Base-by-base conservation (phyloP, 2,888 invertebrate genomes). In the Hyppa rectilinea region DNA sequence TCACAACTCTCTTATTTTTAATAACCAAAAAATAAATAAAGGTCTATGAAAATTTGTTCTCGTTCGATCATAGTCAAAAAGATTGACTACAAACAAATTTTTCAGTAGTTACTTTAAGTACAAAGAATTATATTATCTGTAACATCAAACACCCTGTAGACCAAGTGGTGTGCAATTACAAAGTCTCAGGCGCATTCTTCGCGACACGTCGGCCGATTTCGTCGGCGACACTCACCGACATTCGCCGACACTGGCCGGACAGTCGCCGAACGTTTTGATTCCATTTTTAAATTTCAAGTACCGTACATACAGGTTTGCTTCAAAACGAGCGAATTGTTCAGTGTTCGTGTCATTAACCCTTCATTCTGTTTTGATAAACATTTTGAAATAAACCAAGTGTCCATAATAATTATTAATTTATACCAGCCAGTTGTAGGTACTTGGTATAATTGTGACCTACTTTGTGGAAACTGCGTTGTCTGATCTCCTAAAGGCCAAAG, bases 141-240 rank as follows among this genome's bases (percentile, higher is more conserved):
- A 61, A 67, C 14, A 34, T 40, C 58, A 88, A 60, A 64, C 92
- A 88, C 0, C 79, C 91, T 85, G 81, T 87, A 84, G 89, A 89
- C 84, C 86, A 75, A 71, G 69, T 67, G 78, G 72, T 81, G 85
- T 76, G 90, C 89, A 93, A 93, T 94, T 92, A 92, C 88, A 83
- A 76, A 85, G 88, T 87, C 89, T 87, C 88, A 81, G 88, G 82
- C 89, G 92, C 93, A 95, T 95, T 92, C 94, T 90, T 70, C 74
- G 87, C 94, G 91, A 93, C 94, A 94, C 94, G 89, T 91, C 89
- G 87, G 84, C 87, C 80, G 85, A 88, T 88, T 88, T 83, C 83
- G 83, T 76, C 79, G 82, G 80, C 80, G 78, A 66, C 78, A 66
- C 64, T 72, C 52, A 53, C 71, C 78, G 73, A 78, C 78, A 78